Evolutionary conservation across 2,113 vertebrate species (phyloP).

Genomic region (Odobenus rosmarus): DNA sequence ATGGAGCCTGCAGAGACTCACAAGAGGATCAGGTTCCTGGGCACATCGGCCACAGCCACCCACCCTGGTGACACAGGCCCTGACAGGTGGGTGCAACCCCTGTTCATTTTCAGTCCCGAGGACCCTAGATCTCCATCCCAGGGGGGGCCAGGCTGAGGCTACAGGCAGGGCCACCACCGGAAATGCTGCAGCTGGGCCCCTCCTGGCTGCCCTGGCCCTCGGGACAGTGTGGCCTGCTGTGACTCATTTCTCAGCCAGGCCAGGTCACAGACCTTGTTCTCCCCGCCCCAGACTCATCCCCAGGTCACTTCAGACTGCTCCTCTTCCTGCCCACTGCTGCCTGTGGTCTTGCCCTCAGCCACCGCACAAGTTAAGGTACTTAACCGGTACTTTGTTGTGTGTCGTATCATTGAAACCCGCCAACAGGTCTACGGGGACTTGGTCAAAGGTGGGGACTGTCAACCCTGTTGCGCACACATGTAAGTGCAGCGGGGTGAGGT

Average conservation of each 20-base stretch:
- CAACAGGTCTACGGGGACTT: no score
- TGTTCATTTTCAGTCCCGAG: neutral
- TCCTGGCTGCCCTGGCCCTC: neutral
- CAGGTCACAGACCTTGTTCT: no score
- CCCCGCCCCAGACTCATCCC: neutral
- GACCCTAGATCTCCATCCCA: neutral
- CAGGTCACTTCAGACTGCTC: accelerated
- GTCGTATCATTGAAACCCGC: accelerated
- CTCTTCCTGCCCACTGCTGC: neutral
- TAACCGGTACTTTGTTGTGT: neutral
- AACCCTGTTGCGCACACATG: accelerated
- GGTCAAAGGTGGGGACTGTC: neutral
- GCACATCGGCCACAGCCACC: neutral
- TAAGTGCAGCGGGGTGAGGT: no score
- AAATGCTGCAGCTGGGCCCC: neutral
- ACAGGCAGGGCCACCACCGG: no score
- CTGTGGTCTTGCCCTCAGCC: neutral
- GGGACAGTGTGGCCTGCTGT: neutral
- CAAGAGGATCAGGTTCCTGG: neutral
- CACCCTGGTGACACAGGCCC: neutral
- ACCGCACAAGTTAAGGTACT: neutral
- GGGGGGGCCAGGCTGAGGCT: neutral
- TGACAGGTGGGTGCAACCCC: neutral
- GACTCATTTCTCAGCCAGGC: neutral
- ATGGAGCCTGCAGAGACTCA: neutral